Conservation (phyloP, 2,888 invertebrate genomes). For the Plagiodera versicolora region DNA sequence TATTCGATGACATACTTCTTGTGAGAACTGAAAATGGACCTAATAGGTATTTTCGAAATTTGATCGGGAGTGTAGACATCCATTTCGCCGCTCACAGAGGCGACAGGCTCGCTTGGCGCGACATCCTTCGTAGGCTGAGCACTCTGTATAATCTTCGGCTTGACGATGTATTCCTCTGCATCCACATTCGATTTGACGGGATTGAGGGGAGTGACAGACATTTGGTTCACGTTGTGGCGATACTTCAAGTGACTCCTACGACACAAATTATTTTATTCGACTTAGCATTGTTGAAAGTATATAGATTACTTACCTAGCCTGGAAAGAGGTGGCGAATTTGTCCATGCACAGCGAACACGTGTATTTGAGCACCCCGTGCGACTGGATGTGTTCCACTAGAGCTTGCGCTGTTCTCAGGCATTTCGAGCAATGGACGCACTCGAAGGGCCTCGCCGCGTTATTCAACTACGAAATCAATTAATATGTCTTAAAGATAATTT, state of each 20-base stretch:
- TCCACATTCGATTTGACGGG: constrained; percentile 55
- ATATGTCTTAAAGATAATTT: too few species aligned
- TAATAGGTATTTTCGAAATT: constrained; percentile 64
- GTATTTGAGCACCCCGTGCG: constrained; percentile 62
- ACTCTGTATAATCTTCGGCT: constrained; percentile 44
- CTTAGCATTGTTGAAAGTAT: too few species aligned
- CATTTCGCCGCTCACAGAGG: constrained; percentile 12
- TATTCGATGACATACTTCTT: constrained; percentile 19
- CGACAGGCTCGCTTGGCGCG: constrained; percentile 14
- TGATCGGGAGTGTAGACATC: constrained; percentile 61
- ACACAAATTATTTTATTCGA: too few species aligned
- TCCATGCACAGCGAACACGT: constrained; percentile 63
- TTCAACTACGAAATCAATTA: neutral
- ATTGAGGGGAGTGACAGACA: constrained; percentile 55
- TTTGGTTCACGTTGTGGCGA: constrained; percentile 56
- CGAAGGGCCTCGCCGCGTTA: constrained; percentile 42
- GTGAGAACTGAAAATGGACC: constrained; percentile 64
- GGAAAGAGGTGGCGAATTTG: constrained; percentile 44
- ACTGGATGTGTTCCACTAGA: constrained; percentile 62
- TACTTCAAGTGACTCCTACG: constrained; percentile 57
- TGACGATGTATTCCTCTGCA: constrained; percentile 57
- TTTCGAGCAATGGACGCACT: constrained; percentile 59
- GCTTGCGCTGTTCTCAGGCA: constrained; percentile 53
- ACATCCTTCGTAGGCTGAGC: constrained; percentile 18
- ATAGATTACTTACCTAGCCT: constrained; percentile 43